Conservation (phyloP, 2,888 invertebrate species). For the Melanophora roralis region DNA sequence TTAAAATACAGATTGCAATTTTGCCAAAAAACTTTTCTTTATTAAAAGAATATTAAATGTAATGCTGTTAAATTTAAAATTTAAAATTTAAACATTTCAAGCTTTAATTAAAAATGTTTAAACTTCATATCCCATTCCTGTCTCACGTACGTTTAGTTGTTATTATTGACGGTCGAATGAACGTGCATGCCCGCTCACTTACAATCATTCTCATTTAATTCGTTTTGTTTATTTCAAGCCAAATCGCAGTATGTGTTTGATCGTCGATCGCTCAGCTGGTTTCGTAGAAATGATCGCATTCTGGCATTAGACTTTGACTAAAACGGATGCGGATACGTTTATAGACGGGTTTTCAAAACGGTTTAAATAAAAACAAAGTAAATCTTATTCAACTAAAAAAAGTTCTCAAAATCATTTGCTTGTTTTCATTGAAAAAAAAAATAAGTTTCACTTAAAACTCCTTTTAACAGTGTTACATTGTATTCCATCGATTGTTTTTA, state of each 20-base stretch:
- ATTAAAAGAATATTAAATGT: no score
- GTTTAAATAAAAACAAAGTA: slow-evolving; percentile 31
- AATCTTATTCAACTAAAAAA: slow-evolving; percentile 5
- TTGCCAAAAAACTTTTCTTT: no score
- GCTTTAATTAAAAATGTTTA: no score
- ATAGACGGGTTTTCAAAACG: slow-evolving; percentile 50
- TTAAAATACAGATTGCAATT: no score
- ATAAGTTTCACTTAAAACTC: no score
- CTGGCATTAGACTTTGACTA: slow-evolving; percentile 54
- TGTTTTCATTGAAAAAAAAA: no score
- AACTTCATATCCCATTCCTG: no score
- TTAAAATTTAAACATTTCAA: no score
- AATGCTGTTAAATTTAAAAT: no score
- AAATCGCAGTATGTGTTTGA: slow-evolving; percentile 53
- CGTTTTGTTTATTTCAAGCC: slow-evolving; percentile 22
- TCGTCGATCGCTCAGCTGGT: slow-evolving; percentile 48
- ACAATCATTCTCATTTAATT: slow-evolving; percentile 48
- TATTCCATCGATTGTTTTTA: background rate
- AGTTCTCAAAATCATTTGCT: background rate
- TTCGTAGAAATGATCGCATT: slow-evolving; percentile 51
- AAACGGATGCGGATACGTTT: slow-evolving; percentile 63
- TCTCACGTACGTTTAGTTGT: slow-evolving; percentile 9
- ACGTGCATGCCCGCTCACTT: slow-evolving; percentile 9
- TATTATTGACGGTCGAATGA: slow-evolving; percentile 32
- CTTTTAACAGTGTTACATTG: background rate